These are phyloP conservation scores for Colistium nudipinnis DNA, from an alignment of 2,113 vertebrate genomes.

Conservation along the genomic window DNA sequence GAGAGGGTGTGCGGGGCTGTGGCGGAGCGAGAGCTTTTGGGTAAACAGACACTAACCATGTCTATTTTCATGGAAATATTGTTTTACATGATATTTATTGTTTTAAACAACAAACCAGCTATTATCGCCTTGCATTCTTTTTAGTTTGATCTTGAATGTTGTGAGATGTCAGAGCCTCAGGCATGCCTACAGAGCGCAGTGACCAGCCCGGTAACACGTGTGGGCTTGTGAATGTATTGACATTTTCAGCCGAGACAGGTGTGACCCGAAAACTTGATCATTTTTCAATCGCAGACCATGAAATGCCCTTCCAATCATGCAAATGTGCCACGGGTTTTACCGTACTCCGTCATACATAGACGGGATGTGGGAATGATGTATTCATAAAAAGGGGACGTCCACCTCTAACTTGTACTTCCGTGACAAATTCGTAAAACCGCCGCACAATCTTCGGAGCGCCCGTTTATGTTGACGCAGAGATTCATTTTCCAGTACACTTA, in stretches of 20 bases:
- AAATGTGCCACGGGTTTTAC: constrained; percentile 30
- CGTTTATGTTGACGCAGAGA: background rate
- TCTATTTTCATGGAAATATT: background rate
- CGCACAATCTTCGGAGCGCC: background rate
- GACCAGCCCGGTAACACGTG: background rate
- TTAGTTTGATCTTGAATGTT: background rate
- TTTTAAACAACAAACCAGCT: background rate
- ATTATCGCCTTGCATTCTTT: background rate
- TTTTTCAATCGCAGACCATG: constrained; percentile 23
- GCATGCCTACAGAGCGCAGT: background rate
- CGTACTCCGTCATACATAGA: background rate
- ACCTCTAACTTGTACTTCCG: background rate
- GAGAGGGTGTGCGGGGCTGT: background rate
- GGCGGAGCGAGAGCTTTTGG: background rate
- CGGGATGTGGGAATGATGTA: background rate
- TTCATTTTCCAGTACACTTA: background rate
- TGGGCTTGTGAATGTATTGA: background rate
- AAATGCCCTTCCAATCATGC: constrained; percentile 22
- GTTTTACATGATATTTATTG: background rate
- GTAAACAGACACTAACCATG: too few relatives aligned
- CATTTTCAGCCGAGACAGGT: constrained; percentile 22
- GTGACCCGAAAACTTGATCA: constrained; percentile 17
- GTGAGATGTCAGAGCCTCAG: background rate
- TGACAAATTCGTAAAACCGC: background rate
- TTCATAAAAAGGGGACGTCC: background rate